Conservation (phyloP, 53 echinoderm and acorn worm species). For the Arbacia lixula region DNA sequence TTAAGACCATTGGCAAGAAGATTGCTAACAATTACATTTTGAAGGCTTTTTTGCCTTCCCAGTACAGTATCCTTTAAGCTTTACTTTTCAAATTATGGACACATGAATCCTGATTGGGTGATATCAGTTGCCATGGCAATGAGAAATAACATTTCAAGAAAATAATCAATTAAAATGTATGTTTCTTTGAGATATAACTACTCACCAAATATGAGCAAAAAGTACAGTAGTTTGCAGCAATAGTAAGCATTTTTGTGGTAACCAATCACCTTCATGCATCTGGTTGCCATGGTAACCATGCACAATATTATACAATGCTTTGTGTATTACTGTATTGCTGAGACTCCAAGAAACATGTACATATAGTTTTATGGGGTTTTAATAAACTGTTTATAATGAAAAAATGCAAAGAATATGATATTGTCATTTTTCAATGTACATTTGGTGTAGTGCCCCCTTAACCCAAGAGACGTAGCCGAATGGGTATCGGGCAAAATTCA, state of each 20-base stretch:
- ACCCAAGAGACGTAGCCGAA: no score
- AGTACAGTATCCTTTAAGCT: no score
- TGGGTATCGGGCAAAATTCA: no score
- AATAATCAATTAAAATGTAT: background rate
- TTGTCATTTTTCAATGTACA: background rate
- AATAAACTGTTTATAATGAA: background rate
- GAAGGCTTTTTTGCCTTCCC: no score
- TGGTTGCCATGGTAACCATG: background rate
- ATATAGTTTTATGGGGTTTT: background rate
- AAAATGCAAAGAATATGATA: background rate
- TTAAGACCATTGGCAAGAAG: no score
- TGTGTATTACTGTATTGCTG: background rate
- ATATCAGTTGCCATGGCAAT: background rate
- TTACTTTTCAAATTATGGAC: background rate
- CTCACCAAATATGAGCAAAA: background rate
- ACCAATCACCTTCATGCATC: background rate
- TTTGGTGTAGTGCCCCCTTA: background rate
- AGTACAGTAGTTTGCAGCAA: background rate
- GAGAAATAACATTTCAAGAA: background rate
- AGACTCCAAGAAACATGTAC: background rate
- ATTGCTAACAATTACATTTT: no score
- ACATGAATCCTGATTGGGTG: background rate
- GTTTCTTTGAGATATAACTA: background rate
- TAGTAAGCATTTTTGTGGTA: background rate
- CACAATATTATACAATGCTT: background rate